Evolutionary conservation across 2,888 invertebrate genomes (phyloP).

Genomic region (Coremacera marginata): DNA sequence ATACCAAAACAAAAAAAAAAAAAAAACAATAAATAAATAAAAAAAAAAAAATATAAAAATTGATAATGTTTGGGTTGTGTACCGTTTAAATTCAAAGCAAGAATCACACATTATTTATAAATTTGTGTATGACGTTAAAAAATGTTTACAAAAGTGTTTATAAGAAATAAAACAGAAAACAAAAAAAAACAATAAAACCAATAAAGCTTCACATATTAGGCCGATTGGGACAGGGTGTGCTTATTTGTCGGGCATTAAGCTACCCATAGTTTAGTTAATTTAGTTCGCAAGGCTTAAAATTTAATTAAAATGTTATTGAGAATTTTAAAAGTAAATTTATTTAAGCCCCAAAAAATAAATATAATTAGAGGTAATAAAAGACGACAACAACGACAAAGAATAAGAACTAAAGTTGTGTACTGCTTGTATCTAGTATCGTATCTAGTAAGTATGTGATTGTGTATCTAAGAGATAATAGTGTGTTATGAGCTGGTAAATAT

Average conservation of each 20-base stretch:
- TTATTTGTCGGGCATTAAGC: neutral
- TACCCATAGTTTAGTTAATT: conserved; percentile 20
- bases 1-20: conserved; percentile 9
- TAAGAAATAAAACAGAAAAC: neutral
- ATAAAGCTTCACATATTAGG: conserved; percentile 13
- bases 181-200: neutral
- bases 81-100: conserved; percentile 22
- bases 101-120: conserved; percentile 13
- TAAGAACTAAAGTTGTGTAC: neutral
- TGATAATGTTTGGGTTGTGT: conserved; percentile 16
- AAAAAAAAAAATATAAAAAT: neutral
- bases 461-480: conserved; percentile 12
- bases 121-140: conserved; percentile 19
- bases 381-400: neutral
- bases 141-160: conserved; percentile 10
- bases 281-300: conserved; percentile 56
- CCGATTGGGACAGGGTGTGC: neutral
- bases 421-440: neutral
- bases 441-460: neutral
- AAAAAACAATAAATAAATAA: neutral
- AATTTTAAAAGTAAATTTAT: conserved; percentile 56
- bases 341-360: conserved; percentile 42
- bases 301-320: conserved; percentile 56
- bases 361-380: neutral
- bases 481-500: conserved; percentile 27